Base-by-base conservation (phyloP, 2,113 vertebrate species). In the Baryphthengus martii region DNA sequence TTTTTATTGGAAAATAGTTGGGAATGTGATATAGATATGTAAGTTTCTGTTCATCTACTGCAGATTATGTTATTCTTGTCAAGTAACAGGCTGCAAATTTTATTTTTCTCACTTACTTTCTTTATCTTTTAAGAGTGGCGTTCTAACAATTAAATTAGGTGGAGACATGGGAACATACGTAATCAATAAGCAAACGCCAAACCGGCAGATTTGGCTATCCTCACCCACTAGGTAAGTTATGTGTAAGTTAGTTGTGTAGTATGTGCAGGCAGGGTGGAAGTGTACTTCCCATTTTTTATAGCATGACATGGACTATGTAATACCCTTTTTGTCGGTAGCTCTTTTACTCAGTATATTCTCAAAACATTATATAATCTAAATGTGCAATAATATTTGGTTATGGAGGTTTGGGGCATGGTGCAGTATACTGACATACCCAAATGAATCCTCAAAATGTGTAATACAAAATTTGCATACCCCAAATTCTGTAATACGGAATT, bases 151-250 rank as follows among this genome's bases (percentile, higher is more conserved):
- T 90, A 99, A 99, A 93, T 87, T 99, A 56, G 98, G 99, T 14
- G 97, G 98, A 37, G 97, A 97, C 75, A 97, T 99, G 42, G 99
- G 99, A 65, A 99, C 99, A 2, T 99, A 99, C 0, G 99, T 99
- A 74, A 99, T 99, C 98, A 99, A 99, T 97, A 99, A 99, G 95
- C 99, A 99, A 97, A 99, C 99, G 20, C 99, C 99, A 65, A 99
- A 99, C 98, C 98, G 94, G 96, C 99, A 99, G 95, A 99, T 99
- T 97, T 99, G 99, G 99, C 97, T 99, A 9, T 99, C 99, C 2
- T 99, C 99, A 50, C 99, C 99, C 35, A 98, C 97, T 89, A 99
- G 99, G 99, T 99, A 88, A 77, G 97, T 92, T 70, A 11, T 7
- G 24, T 93, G 10, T 77, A 39, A 50, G 31, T 45, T 63, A 31